Percentiles rank a stretch among this genome's conserved stretches.
Evolutionary conservation across 2,888 invertebrate species (phyloP).

Genomic region (Gasteruption jaculator): DNA sequence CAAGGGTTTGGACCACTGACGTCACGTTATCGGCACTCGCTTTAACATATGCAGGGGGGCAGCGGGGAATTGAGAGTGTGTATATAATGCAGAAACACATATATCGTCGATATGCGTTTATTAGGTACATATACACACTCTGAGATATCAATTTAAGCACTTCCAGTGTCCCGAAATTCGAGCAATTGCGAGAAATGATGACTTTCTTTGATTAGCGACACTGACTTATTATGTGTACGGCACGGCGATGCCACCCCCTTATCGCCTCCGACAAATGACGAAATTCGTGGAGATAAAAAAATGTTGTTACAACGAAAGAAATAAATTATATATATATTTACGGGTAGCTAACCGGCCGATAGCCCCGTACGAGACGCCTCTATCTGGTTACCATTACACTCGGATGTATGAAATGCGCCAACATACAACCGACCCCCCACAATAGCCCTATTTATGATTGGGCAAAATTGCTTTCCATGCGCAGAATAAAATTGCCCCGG

Average conservation of each 20-base stretch:
- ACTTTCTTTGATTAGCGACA: too few relatives aligned
- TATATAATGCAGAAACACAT: too few relatives aligned
- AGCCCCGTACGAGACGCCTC: constrained; percentile 49
- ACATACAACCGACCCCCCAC: constrained; percentile 51
- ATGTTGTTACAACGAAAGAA: constrained; percentile 13
- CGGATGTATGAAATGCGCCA: constrained; percentile 50
- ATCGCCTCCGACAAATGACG: constrained; percentile 5
- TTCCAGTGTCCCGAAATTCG: too few relatives aligned
- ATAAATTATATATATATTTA: constrained; percentile 36
- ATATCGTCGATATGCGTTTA: too few relatives aligned
- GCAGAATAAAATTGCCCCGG: constrained; percentile 52
- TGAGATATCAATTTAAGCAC: too few relatives aligned
- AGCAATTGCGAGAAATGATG: too few relatives aligned
- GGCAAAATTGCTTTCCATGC: constrained; percentile 53
- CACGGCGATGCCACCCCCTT: not conserved
- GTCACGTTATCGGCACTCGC: too few relatives aligned
- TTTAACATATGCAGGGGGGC: too few relatives aligned
- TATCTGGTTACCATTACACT: constrained; percentile 52
- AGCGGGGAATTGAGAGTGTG: too few relatives aligned
- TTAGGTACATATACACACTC: too few relatives aligned
- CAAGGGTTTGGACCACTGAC: constrained; percentile 47
- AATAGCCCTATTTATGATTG: constrained; percentile 53
- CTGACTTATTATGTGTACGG: too few relatives aligned
- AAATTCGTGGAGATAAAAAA: constrained; percentile 1
- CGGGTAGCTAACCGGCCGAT: constrained; percentile 48